A percentile compares a stretch with the other conserved stretches of the same genome.
These are phyloP conservation scores for Pararge aegeria DNA, from an alignment of 1,140 invertebrate genomes.

Conservation along the genomic window DNA sequence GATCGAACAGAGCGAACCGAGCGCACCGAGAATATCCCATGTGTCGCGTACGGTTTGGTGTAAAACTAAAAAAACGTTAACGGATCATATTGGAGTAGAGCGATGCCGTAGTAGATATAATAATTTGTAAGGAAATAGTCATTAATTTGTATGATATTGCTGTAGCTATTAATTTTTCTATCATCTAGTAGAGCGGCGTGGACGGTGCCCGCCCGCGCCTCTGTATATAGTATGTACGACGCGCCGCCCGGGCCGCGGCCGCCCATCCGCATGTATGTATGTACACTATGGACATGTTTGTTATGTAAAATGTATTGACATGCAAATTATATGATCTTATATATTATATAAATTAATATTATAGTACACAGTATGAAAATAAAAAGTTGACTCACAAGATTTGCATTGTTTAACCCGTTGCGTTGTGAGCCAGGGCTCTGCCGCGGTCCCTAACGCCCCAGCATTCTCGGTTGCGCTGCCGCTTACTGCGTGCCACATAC, in stretches of 20 bases:
- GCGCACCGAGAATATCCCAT: constrained; percentile 51
- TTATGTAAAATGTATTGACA: constrained; percentile 79
- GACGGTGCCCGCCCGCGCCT: constrained; percentile 39
- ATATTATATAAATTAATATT: constrained; percentile 79
- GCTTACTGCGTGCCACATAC: background rate
- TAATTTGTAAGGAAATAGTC: constrained; percentile 79
- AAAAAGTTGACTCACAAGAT: constrained; percentile 76
- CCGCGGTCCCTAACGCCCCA: constrained; percentile 20
- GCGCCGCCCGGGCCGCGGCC: constrained; percentile 33
- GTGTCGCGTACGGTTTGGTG: constrained; percentile 56
- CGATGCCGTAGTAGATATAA: constrained; percentile 76
- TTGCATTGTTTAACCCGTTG: constrained; percentile 61
- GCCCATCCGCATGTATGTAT: constrained; percentile 66
- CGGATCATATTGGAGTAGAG: constrained; percentile 74
- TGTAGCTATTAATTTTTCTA: constrained; percentile 78
- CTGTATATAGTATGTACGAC: constrained; percentile 44
- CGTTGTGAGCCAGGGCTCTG: constrained; percentile 42
- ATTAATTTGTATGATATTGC: constrained; percentile 80
- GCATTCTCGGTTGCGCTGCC: constrained; percentile 7
- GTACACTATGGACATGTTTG: constrained; percentile 77
- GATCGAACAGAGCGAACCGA: constrained; percentile 49
- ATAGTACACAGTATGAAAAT: constrained; percentile 78
- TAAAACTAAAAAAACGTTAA: constrained; percentile 44
- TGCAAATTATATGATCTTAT: constrained; percentile 79
- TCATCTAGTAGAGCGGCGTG: constrained; percentile 64